These are phyloP conservation scores for Drosophila nr. fundita DNA, from an alignment of 2,888 invertebrate species.

Conservation along the genomic window DNA sequence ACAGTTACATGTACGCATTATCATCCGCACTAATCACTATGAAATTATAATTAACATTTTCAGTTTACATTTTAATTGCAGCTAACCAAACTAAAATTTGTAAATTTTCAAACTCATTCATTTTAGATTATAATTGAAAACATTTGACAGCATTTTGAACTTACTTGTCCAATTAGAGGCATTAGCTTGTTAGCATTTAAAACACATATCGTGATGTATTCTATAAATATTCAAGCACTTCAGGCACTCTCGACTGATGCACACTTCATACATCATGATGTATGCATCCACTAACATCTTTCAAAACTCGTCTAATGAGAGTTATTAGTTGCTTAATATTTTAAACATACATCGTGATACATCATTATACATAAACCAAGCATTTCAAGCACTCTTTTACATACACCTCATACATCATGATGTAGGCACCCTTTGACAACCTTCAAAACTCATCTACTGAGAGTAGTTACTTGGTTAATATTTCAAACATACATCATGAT, in stretches of 20 bases:
- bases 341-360: background rate
- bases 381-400: background rate
- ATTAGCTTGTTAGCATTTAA: background rate
- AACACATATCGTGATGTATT: background rate
- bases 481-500: background rate
- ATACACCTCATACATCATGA: background rate
- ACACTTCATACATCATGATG: background rate
- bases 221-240: too few species aligned
- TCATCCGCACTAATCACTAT: slow-evolving; percentile 17
- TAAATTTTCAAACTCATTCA: slow-evolving; percentile 11
- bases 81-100: slow-evolving; percentile 19
- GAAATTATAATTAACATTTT: slow-evolving; percentile 19
- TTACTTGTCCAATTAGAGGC: background rate
- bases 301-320: background rate
- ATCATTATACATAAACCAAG: background rate
- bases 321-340: background rate
- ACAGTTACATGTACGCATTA: slow-evolving; percentile 18
- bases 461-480: background rate
- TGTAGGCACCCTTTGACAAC: rapidly evolving
- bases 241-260: too few species aligned
- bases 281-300: background rate
- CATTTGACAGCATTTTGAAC: background rate
- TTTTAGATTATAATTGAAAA: background rate
- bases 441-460: background rate
- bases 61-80: slow-evolving; percentile 27